Percentiles rank a stretch among this genome's conserved stretches.
These are phyloP conservation scores for Mionectes macconnelli DNA, from an alignment of 2,113 vertebrate genomes.

Conservation along the genomic window DNA sequence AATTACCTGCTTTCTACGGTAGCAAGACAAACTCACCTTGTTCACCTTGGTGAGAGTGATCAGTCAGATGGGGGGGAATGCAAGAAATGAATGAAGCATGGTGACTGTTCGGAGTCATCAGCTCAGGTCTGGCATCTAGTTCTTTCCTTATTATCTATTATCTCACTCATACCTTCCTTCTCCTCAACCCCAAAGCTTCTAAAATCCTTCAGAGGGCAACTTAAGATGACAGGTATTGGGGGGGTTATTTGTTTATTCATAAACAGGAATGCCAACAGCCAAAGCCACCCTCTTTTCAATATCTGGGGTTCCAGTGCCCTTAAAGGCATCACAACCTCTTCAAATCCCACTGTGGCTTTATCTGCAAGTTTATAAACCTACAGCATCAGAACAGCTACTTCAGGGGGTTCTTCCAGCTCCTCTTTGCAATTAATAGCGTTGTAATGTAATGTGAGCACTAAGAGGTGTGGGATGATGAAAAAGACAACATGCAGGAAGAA, in stretches of 20 bases:
- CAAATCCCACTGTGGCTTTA: neutral
- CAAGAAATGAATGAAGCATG: neutral
- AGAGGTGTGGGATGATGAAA: neutral
- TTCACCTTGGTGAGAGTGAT: neutral
- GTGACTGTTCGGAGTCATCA: neutral
- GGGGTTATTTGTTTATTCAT: neutral
- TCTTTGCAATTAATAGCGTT: neutral
- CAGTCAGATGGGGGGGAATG: neutral
- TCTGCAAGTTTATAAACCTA: neutral
- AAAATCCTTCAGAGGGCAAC: neutral
- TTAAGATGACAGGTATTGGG: neutral
- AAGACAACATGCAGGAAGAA: neutral
- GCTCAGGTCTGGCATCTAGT: neutral
- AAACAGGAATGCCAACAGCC: neutral
- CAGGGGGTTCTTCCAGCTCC: neutral
- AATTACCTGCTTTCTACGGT: neutral
- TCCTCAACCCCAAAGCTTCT: neutral
- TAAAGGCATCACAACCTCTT: neutral
- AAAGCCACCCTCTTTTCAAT: neutral
- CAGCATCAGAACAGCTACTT: neutral
- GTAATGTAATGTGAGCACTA: neutral
- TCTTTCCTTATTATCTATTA: neutral
- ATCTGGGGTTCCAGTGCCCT: neutral
- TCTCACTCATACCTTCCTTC: neutral
- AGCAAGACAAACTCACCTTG: neutral